Evolutionary conservation across 2,888 invertebrate species (phyloP).

Genomic region (Nomada ferruginata): DNA sequence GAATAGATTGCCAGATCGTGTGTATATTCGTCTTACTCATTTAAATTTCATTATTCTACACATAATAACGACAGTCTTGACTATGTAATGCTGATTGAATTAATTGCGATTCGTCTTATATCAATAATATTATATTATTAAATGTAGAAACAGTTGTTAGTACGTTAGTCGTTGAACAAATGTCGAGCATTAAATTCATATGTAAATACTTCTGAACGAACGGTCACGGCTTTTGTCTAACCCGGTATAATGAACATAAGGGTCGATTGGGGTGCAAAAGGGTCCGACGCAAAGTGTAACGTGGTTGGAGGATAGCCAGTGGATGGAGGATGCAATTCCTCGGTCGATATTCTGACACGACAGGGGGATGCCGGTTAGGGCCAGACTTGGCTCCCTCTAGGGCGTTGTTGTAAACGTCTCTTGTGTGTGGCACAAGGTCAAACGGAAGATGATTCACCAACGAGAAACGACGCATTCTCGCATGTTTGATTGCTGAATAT

Average conservation of each 20-base stretch:
- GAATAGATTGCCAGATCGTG: constrained; percentile 44
- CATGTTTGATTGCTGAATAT: constrained; percentile 52
- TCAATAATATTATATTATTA: neutral
- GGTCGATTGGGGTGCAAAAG: constrained; percentile 57
- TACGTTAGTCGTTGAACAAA: neutral
- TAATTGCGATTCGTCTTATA: neutral
- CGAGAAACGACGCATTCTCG: constrained; percentile 45
- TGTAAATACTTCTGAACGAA: constrained; percentile 16
- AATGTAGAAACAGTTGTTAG: neutral
- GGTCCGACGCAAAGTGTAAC: constrained; percentile 59
- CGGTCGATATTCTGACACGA: constrained; percentile 72
- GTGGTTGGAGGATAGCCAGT: constrained; percentile 64
- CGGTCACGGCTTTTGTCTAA: constrained; percentile 20
- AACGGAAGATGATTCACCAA: constrained; percentile 70
- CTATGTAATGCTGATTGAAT: neutral
- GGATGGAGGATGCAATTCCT: constrained; percentile 71
- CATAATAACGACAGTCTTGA: constrained; percentile 5
- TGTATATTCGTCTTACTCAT: neutral
- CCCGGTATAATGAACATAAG: constrained; percentile 37
- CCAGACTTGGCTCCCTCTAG: constrained; percentile 70
- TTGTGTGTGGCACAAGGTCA: constrained; percentile 68
- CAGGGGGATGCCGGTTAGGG: constrained; percentile 68
- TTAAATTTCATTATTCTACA: constrained; percentile 25
- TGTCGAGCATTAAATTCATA: neutral
- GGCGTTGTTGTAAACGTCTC: constrained; percentile 70